Percentiles rank a stretch among this genome's conserved stretches.
Conservation (phyloP, 2,888 invertebrate genomes). For the Polydrusus pterygomalis region DNA sequence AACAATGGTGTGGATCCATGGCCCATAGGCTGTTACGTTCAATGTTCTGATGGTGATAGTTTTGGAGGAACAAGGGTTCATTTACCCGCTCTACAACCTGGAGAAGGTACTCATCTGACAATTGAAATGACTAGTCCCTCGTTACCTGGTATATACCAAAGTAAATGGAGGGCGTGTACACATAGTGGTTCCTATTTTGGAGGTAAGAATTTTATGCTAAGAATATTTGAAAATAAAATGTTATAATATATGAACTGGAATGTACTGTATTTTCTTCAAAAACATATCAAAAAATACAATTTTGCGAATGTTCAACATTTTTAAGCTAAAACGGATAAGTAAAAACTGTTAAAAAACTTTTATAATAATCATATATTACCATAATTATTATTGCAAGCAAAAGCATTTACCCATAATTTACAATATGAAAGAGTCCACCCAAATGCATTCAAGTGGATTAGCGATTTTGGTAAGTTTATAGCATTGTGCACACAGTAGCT, state of each 20-base stretch:
- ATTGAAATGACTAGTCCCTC: conserved; percentile 88
- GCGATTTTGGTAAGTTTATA: too few species aligned
- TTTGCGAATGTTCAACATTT: too few species aligned
- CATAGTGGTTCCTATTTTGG: conserved; percentile 93
- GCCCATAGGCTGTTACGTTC: conserved; percentile 87
- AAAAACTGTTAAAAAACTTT: too few species aligned
- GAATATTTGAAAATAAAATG: too few species aligned
- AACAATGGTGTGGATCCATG: conserved; percentile 91
- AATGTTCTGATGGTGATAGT: conserved; percentile 82
- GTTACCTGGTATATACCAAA: conserved; percentile 84
- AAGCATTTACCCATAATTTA: too few species aligned
- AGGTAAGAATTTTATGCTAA: conserved; percentile 75
- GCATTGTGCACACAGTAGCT: too few species aligned
- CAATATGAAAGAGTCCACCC: too few species aligned
- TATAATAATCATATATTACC: too few species aligned
- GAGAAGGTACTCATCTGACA: conserved; percentile 84
- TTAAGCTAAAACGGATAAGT: too few species aligned
- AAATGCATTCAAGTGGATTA: too few species aligned
- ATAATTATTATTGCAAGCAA: too few species aligned
- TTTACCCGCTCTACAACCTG: conserved; percentile 84
- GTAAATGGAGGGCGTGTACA: conserved; percentile 93
- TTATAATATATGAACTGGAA: background rate
- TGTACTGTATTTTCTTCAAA: background rate
- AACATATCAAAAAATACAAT: too few species aligned
- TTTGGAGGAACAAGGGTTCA: conserved; percentile 76